Base-by-base conservation (phyloP, 1,140 invertebrate genomes). In the Chrysoperla carnea region DNA sequence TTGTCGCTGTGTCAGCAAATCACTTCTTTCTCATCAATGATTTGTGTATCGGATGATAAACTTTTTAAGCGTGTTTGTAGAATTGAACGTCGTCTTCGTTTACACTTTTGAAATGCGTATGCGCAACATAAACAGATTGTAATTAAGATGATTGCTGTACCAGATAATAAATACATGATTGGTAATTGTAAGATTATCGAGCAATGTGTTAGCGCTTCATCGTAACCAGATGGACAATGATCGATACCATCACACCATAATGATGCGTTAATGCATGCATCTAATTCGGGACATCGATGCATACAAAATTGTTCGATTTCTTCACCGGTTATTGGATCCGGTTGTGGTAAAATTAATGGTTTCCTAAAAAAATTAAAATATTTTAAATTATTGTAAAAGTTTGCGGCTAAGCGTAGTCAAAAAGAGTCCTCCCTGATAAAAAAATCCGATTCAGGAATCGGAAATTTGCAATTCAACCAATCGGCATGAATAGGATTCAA, bases 1-100 rank as follows among this genome's bases (percentile, higher is more conserved):
- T 81, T 81, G 72, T 86, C 82, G 76, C 75, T 83, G 72, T 84
- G 84, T 88, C 84, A 88, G 83, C 84, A 85, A 73, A 85, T 84
- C 63, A 85, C 79, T 64, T 85, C 84, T 61, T 85, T 84, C 50
- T 82, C 79, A 50, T 82, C 80, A 55, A 83, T 75, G 48, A 82
- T 79, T 43, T 78, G 78, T 40, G 79, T 82, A 61, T 82, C 80
- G 48, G 75, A 68, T 44, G 76, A 78, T 9, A 83, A 65, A 48
- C 78, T 82, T 54, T 83, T 81, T 29, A 83, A 67, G 3, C 81
- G 69, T 44, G 80, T 78, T 53, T 83, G 79, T 11, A 82, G 68
- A 36, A 81, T 78, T 11, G 79, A 81, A 1, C 68, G 59, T 5
- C 62, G 58, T 41, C 75, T 70, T 37, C 76, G 69, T 40, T 76